A percentile compares a stretch with the other conserved stretches of the same genome.
phyloP scores from a whole-genome alignment of 2,888 invertebrate species.

The Scaptomyza caliginosa region DNA sequence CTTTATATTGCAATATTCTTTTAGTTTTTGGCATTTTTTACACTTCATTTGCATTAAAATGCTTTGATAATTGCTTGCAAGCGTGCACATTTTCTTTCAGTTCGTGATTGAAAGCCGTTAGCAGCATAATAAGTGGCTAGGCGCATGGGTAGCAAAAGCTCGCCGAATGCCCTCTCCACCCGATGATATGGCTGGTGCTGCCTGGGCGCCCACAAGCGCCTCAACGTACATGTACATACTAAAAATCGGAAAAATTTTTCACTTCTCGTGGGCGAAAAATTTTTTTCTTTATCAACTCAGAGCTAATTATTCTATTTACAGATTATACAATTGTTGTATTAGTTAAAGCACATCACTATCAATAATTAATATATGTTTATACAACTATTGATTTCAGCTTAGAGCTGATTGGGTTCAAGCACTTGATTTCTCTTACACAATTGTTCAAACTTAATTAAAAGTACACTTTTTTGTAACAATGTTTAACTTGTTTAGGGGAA shows the following conservation, averaged over 20 bases:
- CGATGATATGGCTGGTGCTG: slow-evolving; percentile 54
- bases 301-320: slow-evolving; percentile 5
- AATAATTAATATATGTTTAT: slow-evolving; percentile 33
- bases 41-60: slow-evolving; percentile 59
- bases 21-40: slow-evolving; percentile 65
- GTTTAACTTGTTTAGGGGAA: slow-evolving; percentile 8
- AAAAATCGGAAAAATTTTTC: slow-evolving; percentile 80
- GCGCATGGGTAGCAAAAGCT: slow-evolving; percentile 64
- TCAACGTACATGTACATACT: slow-evolving; percentile 82
- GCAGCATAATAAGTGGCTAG: slow-evolving; percentile 39
- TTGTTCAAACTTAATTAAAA: slow-evolving; percentile 24
- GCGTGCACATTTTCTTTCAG: slow-evolving; percentile 51
- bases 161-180: slow-evolving; percentile 56
- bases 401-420: slow-evolving; percentile 14
- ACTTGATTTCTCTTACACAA: slow-evolving; percentile 62
- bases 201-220: slow-evolving; percentile 64
- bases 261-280: slow-evolving; percentile 68
- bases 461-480: slow-evolving; percentile 13
- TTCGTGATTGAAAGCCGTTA: slow-evolving; percentile 52
- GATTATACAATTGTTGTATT: slow-evolving; percentile 5
- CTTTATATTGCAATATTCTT: slow-evolving; percentile 40
- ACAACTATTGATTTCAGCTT: slow-evolving; percentile 50
- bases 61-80: slow-evolving; percentile 46
- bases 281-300: slow-evolving; percentile 47
- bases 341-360: slow-evolving; percentile 1